Percentiles rank a stretch among this genome's conserved stretches.
Conservation (phyloP, 2,888 invertebrate species). For the Caenorhabditis sp. region DNA sequence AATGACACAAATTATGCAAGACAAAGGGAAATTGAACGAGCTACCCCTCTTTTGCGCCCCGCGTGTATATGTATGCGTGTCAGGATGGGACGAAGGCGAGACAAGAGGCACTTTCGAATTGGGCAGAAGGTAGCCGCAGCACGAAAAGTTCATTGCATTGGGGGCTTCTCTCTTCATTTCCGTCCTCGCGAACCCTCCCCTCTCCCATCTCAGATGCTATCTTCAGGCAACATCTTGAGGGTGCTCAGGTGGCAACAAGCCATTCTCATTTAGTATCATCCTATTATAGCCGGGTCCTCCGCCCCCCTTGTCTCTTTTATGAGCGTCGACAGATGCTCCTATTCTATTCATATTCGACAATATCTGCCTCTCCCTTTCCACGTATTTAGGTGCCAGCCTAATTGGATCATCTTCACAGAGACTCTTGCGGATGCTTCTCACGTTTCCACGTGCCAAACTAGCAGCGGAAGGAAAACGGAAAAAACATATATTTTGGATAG, state of each 20-base stretch:
- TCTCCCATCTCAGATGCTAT: background rate
- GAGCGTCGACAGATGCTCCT: conserved; percentile 63
- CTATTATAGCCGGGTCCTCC: conserved; percentile 50
- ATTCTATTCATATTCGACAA: conserved; percentile 61
- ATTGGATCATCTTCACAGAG: conserved; percentile 51
- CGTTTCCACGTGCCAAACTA: conserved; percentile 28
- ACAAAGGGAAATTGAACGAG: conserved; percentile 62
- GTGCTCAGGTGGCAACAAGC: conserved; percentile 59
- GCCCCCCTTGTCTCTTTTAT: conserved; percentile 40
- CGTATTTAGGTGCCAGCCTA: conserved; percentile 52
- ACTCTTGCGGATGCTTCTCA: conserved; percentile 21
- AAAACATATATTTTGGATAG: background rate
- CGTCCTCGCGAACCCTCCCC: background rate
- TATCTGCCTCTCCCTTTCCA: conserved; percentile 36
- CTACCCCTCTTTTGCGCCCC: conserved; percentile 13
- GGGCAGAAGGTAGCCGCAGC: conserved; percentile 1
- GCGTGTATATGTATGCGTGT: conserved; percentile 32
- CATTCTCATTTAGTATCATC: conserved; percentile 57
- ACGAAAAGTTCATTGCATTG: background rate
- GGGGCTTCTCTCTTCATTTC: background rate
- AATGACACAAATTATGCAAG: conserved; percentile 65
- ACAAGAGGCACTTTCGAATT: conserved; percentile 10
- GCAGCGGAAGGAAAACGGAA: background rate
- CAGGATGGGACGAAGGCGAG: conserved; percentile 6
- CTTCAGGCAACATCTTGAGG: conserved; percentile 53